These are phyloP conservation scores for Zoanthus gigantus DNA, from an alignment of 92 coral and sea anemone species.

Conservation along the genomic window DNA sequence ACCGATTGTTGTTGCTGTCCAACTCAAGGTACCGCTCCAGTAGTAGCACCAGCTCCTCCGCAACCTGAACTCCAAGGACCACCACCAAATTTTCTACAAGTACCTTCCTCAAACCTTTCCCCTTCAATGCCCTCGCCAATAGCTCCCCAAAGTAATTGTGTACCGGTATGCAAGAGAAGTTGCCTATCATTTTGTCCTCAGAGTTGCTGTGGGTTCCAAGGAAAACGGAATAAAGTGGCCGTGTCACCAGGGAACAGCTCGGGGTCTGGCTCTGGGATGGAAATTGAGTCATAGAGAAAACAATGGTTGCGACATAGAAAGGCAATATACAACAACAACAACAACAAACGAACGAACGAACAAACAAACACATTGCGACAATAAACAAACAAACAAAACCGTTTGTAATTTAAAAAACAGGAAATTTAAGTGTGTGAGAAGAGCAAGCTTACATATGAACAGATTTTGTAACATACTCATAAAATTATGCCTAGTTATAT, in stretches of 20 bases:
- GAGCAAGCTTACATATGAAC: not conserved
- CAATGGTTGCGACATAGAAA: not conserved
- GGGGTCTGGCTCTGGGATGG: conserved; percentile 54
- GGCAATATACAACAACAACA: not conserved
- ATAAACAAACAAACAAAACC: not conserved
- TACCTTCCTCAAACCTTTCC: conserved; percentile 41
- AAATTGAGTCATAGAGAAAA: conserved; percentile 10
- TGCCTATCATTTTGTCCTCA: conserved; percentile 88
- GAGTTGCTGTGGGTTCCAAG: conserved; percentile 79
- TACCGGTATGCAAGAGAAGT: conserved; percentile 67
- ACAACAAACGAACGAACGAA: not conserved
- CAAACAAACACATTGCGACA: no score
- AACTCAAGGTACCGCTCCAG: conserved; percentile 44
- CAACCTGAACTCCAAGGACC: conserved; percentile 5
- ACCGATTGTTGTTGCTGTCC: conserved; percentile 91
- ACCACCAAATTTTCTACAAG: conserved; percentile 43
- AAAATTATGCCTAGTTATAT: not conserved
- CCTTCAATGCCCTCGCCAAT: conserved; percentile 44
- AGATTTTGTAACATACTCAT: not conserved
- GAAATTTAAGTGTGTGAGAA: not conserved
- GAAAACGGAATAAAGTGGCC: conserved; percentile 70
- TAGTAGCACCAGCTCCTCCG: conserved; percentile 1
- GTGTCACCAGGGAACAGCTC: conserved; percentile 11
- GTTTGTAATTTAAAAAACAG: not conserved
- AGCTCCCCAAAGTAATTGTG: conserved; percentile 67